Evolutionary conservation across 2,888 invertebrate species (phyloP).

Genomic region (Itoplectis maculator): DNA sequence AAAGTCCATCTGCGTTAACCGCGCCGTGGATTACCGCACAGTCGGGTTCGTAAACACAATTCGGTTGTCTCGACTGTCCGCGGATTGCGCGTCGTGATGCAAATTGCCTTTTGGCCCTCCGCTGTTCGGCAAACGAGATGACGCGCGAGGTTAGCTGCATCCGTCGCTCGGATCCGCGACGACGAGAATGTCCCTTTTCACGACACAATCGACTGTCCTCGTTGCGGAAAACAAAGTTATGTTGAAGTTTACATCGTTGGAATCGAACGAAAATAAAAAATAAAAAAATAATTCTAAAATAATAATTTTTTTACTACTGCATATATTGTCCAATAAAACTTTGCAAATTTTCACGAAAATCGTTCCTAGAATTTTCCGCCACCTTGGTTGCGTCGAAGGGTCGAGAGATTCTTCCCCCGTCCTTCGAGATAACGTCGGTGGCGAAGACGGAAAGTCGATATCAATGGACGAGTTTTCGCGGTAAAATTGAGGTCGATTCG

Average conservation of each 20-base stretch:
- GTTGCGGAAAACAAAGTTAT: no score
- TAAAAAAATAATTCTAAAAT: no score
- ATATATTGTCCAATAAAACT: no score
- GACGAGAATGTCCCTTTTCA: neutral
- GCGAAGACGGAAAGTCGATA: constrained; percentile 70
- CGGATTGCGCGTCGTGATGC: constrained; percentile 36
- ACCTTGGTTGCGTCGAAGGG: neutral
- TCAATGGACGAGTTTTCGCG: constrained; percentile 75
- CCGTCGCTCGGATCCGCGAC: neutral
- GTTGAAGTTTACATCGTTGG: no score
- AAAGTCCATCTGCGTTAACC: constrained; percentile 50
- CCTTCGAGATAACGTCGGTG: neutral
- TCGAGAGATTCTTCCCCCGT: constrained; percentile 47
- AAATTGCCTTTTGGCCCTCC: constrained; percentile 21
- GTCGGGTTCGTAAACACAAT: constrained; percentile 41
- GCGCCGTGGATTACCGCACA: neutral
- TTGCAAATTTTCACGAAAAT: no score
- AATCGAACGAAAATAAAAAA: no score
- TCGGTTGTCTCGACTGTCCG: constrained; percentile 40
- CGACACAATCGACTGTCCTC: neutral
- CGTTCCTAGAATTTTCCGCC: no score
- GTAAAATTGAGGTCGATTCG: constrained; percentile 77
- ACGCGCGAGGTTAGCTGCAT: constrained; percentile 21
- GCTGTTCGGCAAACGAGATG: constrained; percentile 9
- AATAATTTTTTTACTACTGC: no score